phyloP scores from a whole-genome alignment of 2,797 vertebrate species.

The Falco cherrug region DNA sequence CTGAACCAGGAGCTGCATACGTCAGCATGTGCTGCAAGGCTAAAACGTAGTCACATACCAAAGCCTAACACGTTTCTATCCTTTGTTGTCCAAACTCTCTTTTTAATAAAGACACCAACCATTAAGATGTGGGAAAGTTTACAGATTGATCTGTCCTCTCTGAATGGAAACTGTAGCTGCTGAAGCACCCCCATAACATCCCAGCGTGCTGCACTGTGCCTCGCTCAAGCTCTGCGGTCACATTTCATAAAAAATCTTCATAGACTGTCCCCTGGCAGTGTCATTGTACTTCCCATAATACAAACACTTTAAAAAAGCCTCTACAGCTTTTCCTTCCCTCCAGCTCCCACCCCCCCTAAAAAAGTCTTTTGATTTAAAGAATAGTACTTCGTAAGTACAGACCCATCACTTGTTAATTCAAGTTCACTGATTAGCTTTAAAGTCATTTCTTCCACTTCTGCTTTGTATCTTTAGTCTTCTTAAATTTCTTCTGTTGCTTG shows the following conservation, averaged over 20 bases:
- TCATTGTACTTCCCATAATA: background rate
- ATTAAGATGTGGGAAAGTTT: background rate
- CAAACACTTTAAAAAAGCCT: background rate
- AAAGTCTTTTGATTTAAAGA: slow-evolving; percentile 4
- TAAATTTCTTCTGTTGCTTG: slow-evolving; percentile 83
- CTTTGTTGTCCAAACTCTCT: background rate
- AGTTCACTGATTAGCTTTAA: background rate
- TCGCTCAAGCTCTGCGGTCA: background rate
- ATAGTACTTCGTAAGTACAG: background rate
- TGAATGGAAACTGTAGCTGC: background rate
- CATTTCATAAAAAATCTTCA: background rate
- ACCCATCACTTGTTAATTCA: background rate
- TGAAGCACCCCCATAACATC: background rate
- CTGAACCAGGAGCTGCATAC: background rate
- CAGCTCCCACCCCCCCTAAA: background rate
- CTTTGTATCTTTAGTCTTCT: slow-evolving; percentile 76
- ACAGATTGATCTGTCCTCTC: background rate
- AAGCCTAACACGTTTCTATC: background rate
- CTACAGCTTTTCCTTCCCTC: background rate
- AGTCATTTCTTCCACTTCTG: slow-evolving; percentile 76
- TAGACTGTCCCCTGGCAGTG: background rate
- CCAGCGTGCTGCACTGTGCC: background rate
- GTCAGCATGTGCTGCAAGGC: background rate
- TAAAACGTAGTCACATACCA: background rate
- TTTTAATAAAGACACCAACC: slow-evolving; percentile 34